Percentiles rank a stretch among this genome's conserved stretches.
Conservation (phyloP, 2,797 vertebrate genomes). For the Pipistrellus kuhlii region DNA sequence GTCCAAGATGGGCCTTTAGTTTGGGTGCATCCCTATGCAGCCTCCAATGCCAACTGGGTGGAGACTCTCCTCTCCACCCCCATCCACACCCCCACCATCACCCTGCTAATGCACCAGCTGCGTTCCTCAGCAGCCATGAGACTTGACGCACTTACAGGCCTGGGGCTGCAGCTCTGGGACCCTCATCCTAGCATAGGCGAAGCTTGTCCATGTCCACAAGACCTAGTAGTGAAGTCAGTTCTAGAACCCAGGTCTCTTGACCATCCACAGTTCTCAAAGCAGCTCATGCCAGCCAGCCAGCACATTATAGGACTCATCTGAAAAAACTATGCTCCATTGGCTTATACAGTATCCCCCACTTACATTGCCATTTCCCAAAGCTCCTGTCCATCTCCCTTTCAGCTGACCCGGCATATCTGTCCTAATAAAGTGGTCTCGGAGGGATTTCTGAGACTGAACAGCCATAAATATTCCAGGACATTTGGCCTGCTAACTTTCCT, state of each 20-base stretch:
- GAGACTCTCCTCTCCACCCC: background rate
- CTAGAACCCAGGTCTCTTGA: background rate
- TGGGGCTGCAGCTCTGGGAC: too few relatives aligned
- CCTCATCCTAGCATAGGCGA: too few relatives aligned
- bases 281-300: background rate
- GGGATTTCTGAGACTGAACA: conserved; percentile 21
- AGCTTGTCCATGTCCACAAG: background rate
- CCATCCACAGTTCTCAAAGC: background rate
- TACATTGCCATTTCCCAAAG: background rate
- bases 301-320: background rate
- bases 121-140: background rate
- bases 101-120: background rate
- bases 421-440: conserved; percentile 35
- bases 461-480: conserved; percentile 55
- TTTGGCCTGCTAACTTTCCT: conserved; percentile 63
- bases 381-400: background rate
- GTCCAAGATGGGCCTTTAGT: background rate
- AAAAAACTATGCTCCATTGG: background rate
- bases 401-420: conserved; percentile 19
- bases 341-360: background rate
- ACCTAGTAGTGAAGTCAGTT: background rate
- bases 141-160: background rate
- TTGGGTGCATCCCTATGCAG: background rate
- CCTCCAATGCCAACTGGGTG: background rate
- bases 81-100: accelerated